A percentile compares a stretch with the other conserved stretches of the same genome.
Conservation (phyloP, 2,113 vertebrate genomes). For the Cisticola juncidis region DNA sequence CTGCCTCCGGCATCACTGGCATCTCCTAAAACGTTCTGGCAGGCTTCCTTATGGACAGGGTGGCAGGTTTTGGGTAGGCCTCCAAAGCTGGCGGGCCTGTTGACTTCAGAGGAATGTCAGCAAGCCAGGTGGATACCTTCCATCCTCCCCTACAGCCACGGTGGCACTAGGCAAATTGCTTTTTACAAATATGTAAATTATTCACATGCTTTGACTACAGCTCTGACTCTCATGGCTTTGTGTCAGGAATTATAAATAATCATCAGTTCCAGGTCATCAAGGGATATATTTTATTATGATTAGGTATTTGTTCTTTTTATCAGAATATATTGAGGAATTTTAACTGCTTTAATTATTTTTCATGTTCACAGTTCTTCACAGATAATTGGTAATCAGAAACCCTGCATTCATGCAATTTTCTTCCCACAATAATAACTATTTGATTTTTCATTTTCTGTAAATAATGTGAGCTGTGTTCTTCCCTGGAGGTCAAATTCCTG, state of each 20-base stretch:
- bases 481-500: not conserved
- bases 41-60: not conserved
- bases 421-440: conserved; percentile 46
- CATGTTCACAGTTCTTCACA: not conserved
- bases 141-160: not conserved
- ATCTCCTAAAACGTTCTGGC: not conserved
- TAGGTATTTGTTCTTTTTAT: conserved; percentile 10
- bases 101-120: not conserved
- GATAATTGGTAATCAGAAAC: conserved; percentile 3
- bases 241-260: not conserved
- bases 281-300: not conserved
- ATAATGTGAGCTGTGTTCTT: conserved; percentile 38
- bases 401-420: not conserved
- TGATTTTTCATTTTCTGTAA: conserved; percentile 59
- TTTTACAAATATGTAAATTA: not conserved
- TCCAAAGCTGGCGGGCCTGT: not conserved
- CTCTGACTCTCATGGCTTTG: not conserved
- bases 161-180: not conserved
- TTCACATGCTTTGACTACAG: not conserved
- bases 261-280: not conserved
- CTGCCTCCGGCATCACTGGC: not conserved
- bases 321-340: not conserved
- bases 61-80: not conserved
- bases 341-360: not conserved
- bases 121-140: not conserved